Base-by-base conservation (phyloP, 2,888 invertebrate species). In the Agrochola circellaris region DNA sequence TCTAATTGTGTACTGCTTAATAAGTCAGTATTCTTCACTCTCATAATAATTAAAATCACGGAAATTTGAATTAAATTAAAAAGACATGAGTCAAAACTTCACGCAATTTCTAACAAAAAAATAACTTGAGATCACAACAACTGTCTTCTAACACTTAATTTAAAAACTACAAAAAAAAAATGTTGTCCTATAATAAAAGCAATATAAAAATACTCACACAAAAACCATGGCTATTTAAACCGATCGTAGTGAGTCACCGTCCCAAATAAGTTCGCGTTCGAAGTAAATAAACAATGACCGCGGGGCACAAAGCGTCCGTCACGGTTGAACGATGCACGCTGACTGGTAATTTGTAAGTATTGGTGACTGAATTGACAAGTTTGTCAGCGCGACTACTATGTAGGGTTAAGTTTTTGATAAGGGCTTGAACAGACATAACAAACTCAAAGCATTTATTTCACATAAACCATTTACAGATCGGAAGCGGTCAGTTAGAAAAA, bases 211-310 rank as follows among this genome's bases (percentile, higher is more conserved):
- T 88, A 94, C 95, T 95, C 88, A 95, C 95, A 90, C 90, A 86
- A 94, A 95, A 89, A 93, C 89, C 90, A 94, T 95, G 86, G 93
- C 93, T 94, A 94, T 93, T 73, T 75, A 77, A 68, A 20, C 67
- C 38, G 56, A 75, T 77, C 62, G 77, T 23, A 65, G 54, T 89
- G 89, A 91, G 85, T 90, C 91, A 91, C 86, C 83, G 86, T 78
- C 74, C 83, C 72, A 82, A 85, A 82, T 82, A 82, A 82, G 81
- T 69, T 75, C 85, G 80, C 84, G 86, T 65, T 71, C 85, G 81
- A 79, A 83, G 88, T 90, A 91, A 89, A 87, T 88, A 91, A 92
- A 90, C 89, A 87, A 86, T 77, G 72, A 51, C 69, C 75, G 74
- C 79, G 81, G 60, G 81, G 34, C 42, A 85, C 77, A 82, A 85